Evolutionary conservation across 1,140 invertebrate species (phyloP), one percentile per base, ranked within the genome.

Genomic region (Eriosoma lanigerum): DNA sequence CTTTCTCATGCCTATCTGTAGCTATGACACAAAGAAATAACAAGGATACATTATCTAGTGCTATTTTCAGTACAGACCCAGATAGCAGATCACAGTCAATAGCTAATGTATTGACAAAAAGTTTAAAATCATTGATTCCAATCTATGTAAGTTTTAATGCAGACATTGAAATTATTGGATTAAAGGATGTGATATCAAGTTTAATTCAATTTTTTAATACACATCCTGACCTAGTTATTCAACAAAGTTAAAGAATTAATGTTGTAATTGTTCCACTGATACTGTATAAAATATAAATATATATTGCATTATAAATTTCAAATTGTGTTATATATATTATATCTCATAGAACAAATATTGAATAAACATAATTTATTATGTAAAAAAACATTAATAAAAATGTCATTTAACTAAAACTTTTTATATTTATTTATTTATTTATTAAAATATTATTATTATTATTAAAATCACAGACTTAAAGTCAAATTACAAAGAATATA

Each of bases 141-240:
- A 78, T 78, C 19, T 78, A 78, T 78, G 73, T 78, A 8, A 78
- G 73, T 46, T 78, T 78, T 78, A 78, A 78, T 78, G 32, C 52
- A 44, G 46, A 44, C 9, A 78, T 78, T 58, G 54, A 78, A 78
- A 44, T 4, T 17, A 21, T 60, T 48, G 73, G 73, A 0, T 24
- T 78, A 19, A 78, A 60, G 46, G 21, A 60, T 26, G 73, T 78
- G 9, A 48, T 60, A 24, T 17, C 26, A 58, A 46, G 56, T 62
- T 46, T 78, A 60, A 78, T 58, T 46, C 24, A 60, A 6, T 78
- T 44, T 46, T 78, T 78, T 21, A 24, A 78, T 4, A 21, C 52
- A 24, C 73, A 78, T 58, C 15, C 56, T 26, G 56, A 78, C 10
- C 21, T 62, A 24, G 19, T 75, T 56, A 17, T 73, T 29, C 24